Percentiles rank a stretch among this genome's conserved stretches.
Conservation (phyloP, 2,888 invertebrate genomes). For the Eupelmus urozonus region DNA sequence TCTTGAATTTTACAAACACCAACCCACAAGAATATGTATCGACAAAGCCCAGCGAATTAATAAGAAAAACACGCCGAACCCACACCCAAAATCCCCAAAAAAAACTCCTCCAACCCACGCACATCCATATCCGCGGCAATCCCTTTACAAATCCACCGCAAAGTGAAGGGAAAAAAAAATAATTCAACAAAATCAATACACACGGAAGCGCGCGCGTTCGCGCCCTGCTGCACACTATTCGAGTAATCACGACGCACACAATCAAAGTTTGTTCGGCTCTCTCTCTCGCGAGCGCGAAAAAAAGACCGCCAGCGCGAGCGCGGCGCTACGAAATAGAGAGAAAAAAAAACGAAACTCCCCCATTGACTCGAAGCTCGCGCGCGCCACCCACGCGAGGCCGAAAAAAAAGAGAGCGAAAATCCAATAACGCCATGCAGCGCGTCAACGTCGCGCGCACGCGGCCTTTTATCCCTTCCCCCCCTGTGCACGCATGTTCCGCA, state of each 20-base stretch:
- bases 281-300: not conserved
- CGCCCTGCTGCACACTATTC: too few species aligned
- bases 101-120: not conserved
- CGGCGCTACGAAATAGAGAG: too few species aligned
- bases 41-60: too few species aligned
- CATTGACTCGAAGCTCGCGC: not conserved
- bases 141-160: not conserved
- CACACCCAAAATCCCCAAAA: too few species aligned
- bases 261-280: conserved; percentile 41
- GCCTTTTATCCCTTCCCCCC: conserved; percentile 1
- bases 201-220: not conserved
- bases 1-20: too few species aligned
- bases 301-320: too few species aligned
- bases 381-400: not conserved
- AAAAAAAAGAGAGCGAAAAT: conserved; percentile 17
- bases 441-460: conserved; percentile 33
- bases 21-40: too few species aligned
- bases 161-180: conserved; percentile 9
- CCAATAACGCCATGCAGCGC: conserved; percentile 22
- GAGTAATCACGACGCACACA: conserved; percentile 26
- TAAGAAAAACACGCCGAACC: too few species aligned
- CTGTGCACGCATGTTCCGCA: conserved; percentile 13
- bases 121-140: not conserved
- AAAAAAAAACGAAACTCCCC: not conserved
- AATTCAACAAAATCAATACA: conserved; percentile 36